phyloP scores from a whole-genome alignment of 2,888 invertebrate species.

The Cryptus viduatorius region DNA sequence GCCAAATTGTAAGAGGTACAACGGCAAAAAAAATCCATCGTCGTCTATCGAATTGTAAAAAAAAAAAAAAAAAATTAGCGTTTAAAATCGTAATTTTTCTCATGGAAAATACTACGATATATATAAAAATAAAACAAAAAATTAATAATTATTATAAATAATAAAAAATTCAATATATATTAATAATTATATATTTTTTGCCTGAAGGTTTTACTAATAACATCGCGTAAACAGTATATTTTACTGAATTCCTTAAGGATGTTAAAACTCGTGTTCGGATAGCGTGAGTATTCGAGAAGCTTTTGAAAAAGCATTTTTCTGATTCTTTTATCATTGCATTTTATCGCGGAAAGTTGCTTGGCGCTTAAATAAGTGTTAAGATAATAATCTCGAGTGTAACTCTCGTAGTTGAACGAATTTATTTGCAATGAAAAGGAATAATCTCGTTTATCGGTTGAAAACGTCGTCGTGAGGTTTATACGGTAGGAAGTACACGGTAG shows the following conservation, averaged over 20 bases:
- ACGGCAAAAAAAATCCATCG: neutral
- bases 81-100: no score
- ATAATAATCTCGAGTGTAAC: neutral
- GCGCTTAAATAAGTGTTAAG: neutral
- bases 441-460: slow-evolving; percentile 37
- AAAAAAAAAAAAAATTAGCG: no score
- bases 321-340: neutral
- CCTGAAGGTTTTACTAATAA: no score
- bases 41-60: neutral
- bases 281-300: neutral
- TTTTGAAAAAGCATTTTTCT: neutral
- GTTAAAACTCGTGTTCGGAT: no score
- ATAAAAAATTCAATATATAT: no score
- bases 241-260: no score
- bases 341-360: neutral
- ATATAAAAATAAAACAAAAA: no score
- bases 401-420: neutral
- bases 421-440: slow-evolving; percentile 9
- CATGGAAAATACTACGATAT: no score
- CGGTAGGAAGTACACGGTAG: neutral
- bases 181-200: no score
- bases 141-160: no score
- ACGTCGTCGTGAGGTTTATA: neutral
- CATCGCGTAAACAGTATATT: no score
- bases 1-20: neutral